Conservation (phyloP, 1,140 invertebrate genomes). For the Brachionus koreanus region DNA sequence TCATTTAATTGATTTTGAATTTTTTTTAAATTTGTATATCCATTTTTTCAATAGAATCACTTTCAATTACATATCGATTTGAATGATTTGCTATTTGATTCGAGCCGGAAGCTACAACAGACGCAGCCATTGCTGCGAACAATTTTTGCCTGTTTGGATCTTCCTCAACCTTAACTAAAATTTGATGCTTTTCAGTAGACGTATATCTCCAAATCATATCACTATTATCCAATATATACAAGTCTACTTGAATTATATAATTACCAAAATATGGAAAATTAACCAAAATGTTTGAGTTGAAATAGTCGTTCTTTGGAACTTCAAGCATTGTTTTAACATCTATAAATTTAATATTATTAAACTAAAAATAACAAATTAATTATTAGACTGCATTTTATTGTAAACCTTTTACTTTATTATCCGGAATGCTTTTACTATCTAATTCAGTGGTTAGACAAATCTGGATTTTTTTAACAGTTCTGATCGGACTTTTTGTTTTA, state of each 20-base stretch:
- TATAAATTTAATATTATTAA: constrained; percentile 18
- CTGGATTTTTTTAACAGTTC: constrained; percentile 19
- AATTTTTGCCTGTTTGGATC: constrained; percentile 17
- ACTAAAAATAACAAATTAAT: not conserved
- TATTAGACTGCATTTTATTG: not conserved
- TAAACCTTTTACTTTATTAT: constrained; percentile 26
- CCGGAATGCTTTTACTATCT: constrained; percentile 23
- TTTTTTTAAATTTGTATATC: constrained; percentile 1
- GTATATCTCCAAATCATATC: constrained; percentile 37
- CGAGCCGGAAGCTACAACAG: not conserved
- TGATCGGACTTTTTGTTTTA: not conserved
- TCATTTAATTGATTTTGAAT: not conserved
- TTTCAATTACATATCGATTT: not conserved
- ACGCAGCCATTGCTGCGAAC: constrained; percentile 5
- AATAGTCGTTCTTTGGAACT: constrained; percentile 34
- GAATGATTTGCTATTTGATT: not conserved
- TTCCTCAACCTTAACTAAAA: constrained; percentile 24
- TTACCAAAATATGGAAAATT: constrained; percentile 44
- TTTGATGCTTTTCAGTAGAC: constrained; percentile 20
- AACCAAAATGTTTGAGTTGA: not conserved
- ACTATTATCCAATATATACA: constrained; percentile 24
- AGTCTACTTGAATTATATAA: constrained; percentile 40
- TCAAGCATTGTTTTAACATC: constrained; percentile 21
- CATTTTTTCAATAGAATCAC: not conserved
- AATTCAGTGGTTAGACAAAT: constrained; percentile 32